phyloP scores from a whole-genome alignment of 2,797 vertebrate genomes.

The Amblyopsis hoosieri region DNA sequence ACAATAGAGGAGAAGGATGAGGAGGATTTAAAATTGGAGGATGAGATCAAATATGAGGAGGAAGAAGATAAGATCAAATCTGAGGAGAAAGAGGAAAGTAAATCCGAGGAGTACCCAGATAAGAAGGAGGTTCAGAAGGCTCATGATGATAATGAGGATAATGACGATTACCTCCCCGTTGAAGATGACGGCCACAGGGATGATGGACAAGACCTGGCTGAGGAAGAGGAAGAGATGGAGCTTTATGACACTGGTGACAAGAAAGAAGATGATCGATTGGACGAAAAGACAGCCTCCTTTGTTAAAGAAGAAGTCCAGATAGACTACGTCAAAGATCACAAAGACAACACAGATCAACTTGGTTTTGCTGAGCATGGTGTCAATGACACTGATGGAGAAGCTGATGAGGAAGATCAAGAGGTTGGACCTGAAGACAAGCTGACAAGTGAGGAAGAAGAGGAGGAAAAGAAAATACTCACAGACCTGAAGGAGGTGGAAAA shows the following conservation, averaged over 20 bases:
- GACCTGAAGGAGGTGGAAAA: slow-evolving; percentile 5
- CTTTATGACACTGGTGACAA: not conserved
- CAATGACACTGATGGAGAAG: slow-evolving; percentile 6
- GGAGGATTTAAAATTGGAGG: slow-evolving; percentile 3
- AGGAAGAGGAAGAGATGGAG: not conserved
- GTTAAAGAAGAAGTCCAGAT: not conserved
- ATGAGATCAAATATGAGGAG: not conserved
- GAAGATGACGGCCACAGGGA: not conserved
- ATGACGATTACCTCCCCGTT: not conserved
- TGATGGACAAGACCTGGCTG: slow-evolving; percentile 6
- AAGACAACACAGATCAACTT: slow-evolving; percentile 8
- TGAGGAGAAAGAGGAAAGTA: not conserved
- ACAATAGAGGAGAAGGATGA: not conserved
- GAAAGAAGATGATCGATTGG: not conserved
- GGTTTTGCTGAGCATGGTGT: slow-evolving; percentile 8
- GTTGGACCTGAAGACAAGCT: slow-evolving; percentile 20
- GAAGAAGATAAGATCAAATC: not conserved
- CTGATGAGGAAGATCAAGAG: not conserved
- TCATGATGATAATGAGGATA: not conserved
- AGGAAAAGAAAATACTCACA: not conserved
- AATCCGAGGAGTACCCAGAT: too few species aligned
- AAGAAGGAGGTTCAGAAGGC: not conserved
- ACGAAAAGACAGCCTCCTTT: not conserved
- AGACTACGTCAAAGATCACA: not conserved
- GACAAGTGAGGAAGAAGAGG: not conserved